These are phyloP conservation scores for Sapajus apella DNA, from an alignment of 2,113 vertebrate species.

Conservation along the genomic window DNA sequence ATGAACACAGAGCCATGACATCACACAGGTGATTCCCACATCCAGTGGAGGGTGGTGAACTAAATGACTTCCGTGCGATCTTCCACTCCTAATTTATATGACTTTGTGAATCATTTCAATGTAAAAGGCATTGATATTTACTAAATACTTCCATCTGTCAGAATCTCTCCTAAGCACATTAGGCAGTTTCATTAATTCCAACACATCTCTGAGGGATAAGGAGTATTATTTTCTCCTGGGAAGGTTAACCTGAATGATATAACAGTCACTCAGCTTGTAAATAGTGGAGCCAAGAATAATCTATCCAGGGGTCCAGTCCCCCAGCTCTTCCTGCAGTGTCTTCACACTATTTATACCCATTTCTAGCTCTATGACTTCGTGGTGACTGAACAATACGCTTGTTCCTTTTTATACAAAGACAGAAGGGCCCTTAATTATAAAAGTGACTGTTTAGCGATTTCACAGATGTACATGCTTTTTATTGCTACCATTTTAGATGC, in stretches of 20 bases:
- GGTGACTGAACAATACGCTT: background rate
- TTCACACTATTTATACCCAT: background rate
- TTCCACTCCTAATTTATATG: background rate
- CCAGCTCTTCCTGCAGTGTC: background rate
- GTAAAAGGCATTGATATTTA: background rate
- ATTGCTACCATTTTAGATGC: background rate
- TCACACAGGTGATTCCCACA: background rate
- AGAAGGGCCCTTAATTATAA: background rate
- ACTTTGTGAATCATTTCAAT: background rate
- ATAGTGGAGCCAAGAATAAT: background rate
- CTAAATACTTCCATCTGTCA: background rate
- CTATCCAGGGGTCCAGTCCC: background rate
- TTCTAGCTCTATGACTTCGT: background rate
- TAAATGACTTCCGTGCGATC: background rate
- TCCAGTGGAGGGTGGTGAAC: accelerated
- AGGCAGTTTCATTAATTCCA: background rate
- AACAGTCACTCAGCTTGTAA: background rate
- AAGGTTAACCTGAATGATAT: background rate
- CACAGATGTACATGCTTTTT: background rate
- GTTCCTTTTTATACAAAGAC: background rate
- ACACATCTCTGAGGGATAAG: background rate
- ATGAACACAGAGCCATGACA: background rate
- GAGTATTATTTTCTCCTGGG: background rate
- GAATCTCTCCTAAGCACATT: background rate
- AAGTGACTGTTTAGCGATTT: background rate